Conservation (phyloP, 2,888 invertebrate genomes). For the Panorpa germanica region DNA sequence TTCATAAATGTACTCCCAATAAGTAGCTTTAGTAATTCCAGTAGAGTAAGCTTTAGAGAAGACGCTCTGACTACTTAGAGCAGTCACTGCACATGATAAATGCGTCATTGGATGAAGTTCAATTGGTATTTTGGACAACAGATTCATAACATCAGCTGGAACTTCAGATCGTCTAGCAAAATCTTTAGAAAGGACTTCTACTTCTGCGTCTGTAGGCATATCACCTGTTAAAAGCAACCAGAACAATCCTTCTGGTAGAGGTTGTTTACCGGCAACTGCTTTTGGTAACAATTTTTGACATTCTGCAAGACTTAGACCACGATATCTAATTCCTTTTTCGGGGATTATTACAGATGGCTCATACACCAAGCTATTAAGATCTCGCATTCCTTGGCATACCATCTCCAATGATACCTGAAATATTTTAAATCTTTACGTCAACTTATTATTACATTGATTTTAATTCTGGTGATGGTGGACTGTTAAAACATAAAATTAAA, state of each 20-base stretch:
- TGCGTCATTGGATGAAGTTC: constrained; percentile 91
- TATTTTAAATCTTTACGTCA: no score
- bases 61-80: constrained; percentile 79
- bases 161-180: constrained; percentile 58
- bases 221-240: constrained; percentile 72
- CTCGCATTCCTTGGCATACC: constrained; percentile 93
- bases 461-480: no score
- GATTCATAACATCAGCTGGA: constrained; percentile 81
- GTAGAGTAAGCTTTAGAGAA: constrained; percentile 79
- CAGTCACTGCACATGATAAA: constrained; percentile 77
- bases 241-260: constrained; percentile 69
- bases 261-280: constrained; percentile 52
- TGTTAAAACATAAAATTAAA: no score
- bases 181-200: no score
- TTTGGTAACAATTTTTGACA: constrained; percentile 64
- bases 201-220: constrained; percentile 55
- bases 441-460: no score
- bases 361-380: constrained; percentile 85
- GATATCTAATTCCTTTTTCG: constrained; percentile 89
- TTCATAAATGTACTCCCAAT: constrained; percentile 87
- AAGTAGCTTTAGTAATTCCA: constrained; percentile 66
- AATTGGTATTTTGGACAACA: constrained; percentile 80
- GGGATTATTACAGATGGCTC: constrained; percentile 90
- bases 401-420: constrained; percentile 7
- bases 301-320: constrained; percentile 84